Evolutionary conservation across 2,888 invertebrate genomes (phyloP), one percentile per base, ranked within the genome.

Genomic region (Hydrotaea cyrtoneurina): DNA sequence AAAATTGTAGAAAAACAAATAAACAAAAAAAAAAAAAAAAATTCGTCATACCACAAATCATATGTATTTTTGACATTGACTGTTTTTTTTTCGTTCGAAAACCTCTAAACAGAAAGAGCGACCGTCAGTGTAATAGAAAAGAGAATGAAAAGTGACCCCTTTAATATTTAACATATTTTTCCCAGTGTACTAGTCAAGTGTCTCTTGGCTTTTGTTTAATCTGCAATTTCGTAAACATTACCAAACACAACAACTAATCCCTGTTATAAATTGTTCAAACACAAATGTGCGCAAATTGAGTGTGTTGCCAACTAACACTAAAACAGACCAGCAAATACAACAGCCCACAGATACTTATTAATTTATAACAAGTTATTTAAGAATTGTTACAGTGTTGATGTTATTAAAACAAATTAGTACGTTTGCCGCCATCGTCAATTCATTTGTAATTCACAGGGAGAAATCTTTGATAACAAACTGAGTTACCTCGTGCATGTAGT

Each of bases 31-130:
- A 31, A 11, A 15, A 13, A 59, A 31, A 31, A 11, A 15, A 13
- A 59, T n/a, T 13, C 66, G 11, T 19, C 66, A 66, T 66, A 7
- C 53, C 66, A 19, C 39, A 43, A 76, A 64, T 53, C 75, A 62
- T 50, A 53, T 76, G 66, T 23, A 76, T 36, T 76, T 76, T 76
- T 76, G 64, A 53, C 66, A 75, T 75, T 75, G 75, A 75, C 17
- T 64, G 7, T 75, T 39, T 39, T 10, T 3, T 13, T 10, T 74
- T 71, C 36, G 36, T 21, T 36, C 31, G 21, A 31, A 64, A 62
- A 53, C n/a, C n/a, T 0, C 23, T 19, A 46, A 21, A 31, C 17
- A 62, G 59, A 50, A 36, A 39, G 36, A 39, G 64, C 11, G 39
- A 4, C 13, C 17, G 15, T 19, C 31, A 17, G 36, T 31, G 31